phyloP scores from a whole-genome alignment of 2,113 vertebrate species.

The Anguilla rostrata region DNA sequence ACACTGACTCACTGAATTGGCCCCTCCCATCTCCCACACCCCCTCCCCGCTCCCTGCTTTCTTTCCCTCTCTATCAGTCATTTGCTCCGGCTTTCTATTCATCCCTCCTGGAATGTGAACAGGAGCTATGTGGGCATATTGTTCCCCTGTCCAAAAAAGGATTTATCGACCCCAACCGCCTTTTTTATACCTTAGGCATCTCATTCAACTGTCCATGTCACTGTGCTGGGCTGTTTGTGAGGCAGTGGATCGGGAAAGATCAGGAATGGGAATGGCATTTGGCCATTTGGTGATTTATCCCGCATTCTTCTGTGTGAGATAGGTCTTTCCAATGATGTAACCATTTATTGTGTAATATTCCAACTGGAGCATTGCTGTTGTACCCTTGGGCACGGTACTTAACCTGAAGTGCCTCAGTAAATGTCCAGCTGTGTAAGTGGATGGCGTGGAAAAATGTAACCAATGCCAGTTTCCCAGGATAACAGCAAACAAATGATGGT shows the following conservation, averaged over 20 bases:
- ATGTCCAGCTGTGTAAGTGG: not conserved
- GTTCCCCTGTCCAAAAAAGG: slow-evolving; percentile 37
- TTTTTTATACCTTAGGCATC: slow-evolving; percentile 40
- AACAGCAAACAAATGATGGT: not conserved
- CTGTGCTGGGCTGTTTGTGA: slow-evolving; percentile 28
- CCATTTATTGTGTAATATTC: slow-evolving; percentile 1
- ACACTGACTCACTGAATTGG: not conserved
- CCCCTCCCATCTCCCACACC: not conserved
- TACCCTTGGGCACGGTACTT: not conserved
- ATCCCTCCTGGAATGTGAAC: slow-evolving; percentile 52
- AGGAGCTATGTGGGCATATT: slow-evolving; percentile 56
- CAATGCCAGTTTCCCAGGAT: not conserved
- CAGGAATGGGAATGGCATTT: not conserved
- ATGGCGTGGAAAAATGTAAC: not conserved
- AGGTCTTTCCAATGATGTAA: not conserved
- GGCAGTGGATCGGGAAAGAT: slow-evolving; percentile 10
- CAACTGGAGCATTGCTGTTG: not conserved
- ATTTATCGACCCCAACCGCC: slow-evolving; percentile 34
- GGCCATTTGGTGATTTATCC: not conserved
- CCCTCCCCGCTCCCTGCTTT: not conserved
- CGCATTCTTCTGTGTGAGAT: not conserved
- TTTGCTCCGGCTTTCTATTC: slow-evolving; percentile 31
- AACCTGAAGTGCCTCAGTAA: not conserved
- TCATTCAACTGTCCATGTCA: slow-evolving; percentile 40
- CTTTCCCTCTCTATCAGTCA: not conserved